These are phyloP conservation scores for Tapera naevia DNA, from an alignment of 2,797 vertebrate genomes.

Conservation along the genomic window DNA sequence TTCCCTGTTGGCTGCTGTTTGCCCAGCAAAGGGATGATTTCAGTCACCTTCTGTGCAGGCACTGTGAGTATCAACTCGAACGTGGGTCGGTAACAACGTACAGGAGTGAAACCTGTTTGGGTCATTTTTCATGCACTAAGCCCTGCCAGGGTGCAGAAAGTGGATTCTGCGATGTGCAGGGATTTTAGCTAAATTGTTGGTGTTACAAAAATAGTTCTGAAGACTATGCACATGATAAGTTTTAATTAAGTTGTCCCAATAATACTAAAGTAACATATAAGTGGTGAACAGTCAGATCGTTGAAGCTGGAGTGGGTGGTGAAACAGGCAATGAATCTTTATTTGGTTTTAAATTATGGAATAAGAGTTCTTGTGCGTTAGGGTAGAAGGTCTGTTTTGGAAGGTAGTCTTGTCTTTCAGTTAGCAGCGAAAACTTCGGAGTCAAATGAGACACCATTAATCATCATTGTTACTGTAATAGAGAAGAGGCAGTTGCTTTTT, in stretches of 20 bases:
- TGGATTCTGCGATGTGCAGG: neutral
- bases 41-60: rapidly evolving
- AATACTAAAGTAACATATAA: neutral
- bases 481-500: neutral
- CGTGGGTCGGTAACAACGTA: rapidly evolving
- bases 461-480: neutral
- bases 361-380: rapidly evolving
- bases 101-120: neutral
- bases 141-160: neutral
- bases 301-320: neutral
- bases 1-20: neutral
- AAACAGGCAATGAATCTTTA: neutral
- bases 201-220: neutral
- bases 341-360: neutral
- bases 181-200: neutral
- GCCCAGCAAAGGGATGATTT: neutral
- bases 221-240: rapidly evolving
- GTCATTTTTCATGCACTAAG: rapidly evolving
- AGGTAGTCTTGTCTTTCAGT: neutral
- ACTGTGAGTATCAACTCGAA: neutral
- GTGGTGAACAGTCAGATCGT: too few species aligned
- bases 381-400: neutral
- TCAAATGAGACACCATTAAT: neutral
- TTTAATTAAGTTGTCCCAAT: neutral
- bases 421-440: neutral